phyloP scores from a whole-genome alignment of 2,797 vertebrate genomes.

The Acanthis flammea region DNA sequence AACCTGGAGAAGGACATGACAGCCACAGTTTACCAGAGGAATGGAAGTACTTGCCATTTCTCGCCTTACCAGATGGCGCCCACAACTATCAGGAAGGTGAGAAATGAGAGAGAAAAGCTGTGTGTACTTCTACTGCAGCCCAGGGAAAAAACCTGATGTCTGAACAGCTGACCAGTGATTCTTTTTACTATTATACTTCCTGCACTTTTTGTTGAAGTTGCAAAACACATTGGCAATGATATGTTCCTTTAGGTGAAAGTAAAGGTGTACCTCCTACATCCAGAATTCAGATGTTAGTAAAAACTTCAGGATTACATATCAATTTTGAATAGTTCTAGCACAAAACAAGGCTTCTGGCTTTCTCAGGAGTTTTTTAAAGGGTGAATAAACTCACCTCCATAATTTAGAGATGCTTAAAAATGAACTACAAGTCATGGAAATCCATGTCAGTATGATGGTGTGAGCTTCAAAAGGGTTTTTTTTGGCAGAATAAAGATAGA shows the following conservation, averaged over 20 bases:
- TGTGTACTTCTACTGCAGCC: not conserved
- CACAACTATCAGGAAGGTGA: slow-evolving; percentile 98
- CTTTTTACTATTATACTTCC: not conserved
- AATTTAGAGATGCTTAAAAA: not conserved
- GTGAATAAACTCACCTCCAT: not conserved
- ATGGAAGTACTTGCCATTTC: slow-evolving; percentile 96
- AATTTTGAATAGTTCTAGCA: not conserved
- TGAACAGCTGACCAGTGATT: not conserved
- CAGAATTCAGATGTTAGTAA: not conserved
- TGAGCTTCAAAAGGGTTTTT: not conserved
- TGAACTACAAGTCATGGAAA: not conserved
- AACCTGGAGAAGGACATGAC: slow-evolving; percentile 87
- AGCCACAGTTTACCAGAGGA: slow-evolving; percentile 88
- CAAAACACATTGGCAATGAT: not conserved
- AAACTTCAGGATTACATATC: not conserved
- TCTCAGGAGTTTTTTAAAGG: not conserved
- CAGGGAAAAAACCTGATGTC: not conserved
- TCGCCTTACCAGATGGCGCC: slow-evolving; percentile 93
- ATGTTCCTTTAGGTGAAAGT: not conserved
- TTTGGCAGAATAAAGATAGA: not conserved
- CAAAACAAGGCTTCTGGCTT: not conserved
- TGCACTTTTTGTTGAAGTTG: not conserved
- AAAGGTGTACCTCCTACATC: not conserved
- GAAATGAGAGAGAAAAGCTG: not conserved
- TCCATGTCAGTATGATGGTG: not conserved